Percentiles rank a stretch among this genome's conserved stretches.
Evolutionary conservation across 2,113 vertebrate genomes (phyloP).

Genomic region (Chlorodrepanis virens): DNA sequence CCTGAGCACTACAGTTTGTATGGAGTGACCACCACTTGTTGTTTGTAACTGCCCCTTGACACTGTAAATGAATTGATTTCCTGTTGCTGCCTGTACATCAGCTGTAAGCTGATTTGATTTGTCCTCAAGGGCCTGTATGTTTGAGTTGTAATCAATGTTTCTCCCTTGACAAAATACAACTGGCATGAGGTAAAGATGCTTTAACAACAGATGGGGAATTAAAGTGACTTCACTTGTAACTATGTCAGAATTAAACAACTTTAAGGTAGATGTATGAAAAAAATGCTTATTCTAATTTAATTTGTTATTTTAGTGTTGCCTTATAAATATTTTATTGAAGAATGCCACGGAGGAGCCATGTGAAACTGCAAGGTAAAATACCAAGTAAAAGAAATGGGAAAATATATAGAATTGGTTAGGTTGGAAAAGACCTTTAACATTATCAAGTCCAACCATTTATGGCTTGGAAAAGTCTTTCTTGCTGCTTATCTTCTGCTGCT

Average conservation of each 20-base stretch:
- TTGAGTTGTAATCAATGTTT: not conserved
- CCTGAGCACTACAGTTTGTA: not conserved
- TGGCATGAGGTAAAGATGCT: not conserved
- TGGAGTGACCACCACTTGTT: not conserved
- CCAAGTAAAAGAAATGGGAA: not conserved
- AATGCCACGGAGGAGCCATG: slow-evolving; percentile 88
- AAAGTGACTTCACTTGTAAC: not conserved
- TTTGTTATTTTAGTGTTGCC: slow-evolving; percentile 82
- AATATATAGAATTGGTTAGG: not conserved
- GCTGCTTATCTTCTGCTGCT: not conserved
- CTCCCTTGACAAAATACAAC: not conserved
- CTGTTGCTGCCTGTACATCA: not conserved
- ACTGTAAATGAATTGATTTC: not conserved
- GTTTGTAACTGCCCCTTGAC: not conserved
- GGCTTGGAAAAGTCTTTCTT: not conserved
- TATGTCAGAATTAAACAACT: not conserved
- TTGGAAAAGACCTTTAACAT: not conserved
- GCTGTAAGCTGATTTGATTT: not conserved
- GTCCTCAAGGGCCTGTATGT: not conserved
- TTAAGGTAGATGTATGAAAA: not conserved
- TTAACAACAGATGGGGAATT: not conserved
- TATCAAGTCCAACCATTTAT: not conserved
- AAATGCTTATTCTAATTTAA: slow-evolving; percentile 40
- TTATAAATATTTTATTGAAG: slow-evolving; percentile 89
- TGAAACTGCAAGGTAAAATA: slow-evolving; percentile 90